These are phyloP conservation scores for Plumapathes pennacea DNA, from an alignment of 92 coral and sea anemone genomes.

Conservation along the genomic window DNA sequence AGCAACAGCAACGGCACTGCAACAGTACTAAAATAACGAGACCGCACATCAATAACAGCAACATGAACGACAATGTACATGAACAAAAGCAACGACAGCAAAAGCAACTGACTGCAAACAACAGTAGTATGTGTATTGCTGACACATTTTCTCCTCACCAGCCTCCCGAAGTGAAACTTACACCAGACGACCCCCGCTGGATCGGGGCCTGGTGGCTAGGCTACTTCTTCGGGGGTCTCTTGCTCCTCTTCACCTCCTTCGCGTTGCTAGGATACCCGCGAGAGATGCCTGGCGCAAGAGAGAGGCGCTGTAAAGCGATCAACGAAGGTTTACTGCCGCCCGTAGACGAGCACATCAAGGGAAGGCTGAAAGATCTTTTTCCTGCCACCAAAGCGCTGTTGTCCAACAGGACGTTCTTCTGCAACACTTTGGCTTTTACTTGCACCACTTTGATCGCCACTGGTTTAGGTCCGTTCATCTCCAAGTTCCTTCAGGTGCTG, in stretches of 20 bases:
- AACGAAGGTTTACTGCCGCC: constrained; percentile 88
- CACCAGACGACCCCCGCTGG: constrained; percentile 99
- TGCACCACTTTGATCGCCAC: constrained; percentile 92
- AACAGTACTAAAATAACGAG: no score
- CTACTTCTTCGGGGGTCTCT: constrained; percentile 92
- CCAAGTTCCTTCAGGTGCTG: constrained; percentile 98
- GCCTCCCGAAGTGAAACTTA: constrained; percentile 96
- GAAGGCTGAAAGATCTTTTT: constrained; percentile 76
- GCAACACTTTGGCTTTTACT: constrained; percentile 91
- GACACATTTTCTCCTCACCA: constrained; percentile 28
- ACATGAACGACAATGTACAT: no score
- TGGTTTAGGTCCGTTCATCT: constrained; percentile 96
- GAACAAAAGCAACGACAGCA: no score
- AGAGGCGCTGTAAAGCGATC: constrained; percentile 73
- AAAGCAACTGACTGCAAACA: no score
- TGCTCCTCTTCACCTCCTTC: constrained; percentile 79
- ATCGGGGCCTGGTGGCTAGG: constrained; percentile 99
- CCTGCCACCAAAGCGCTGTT: constrained; percentile 93
- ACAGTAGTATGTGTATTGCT: no score
- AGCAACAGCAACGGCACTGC: no score
- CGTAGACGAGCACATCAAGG: constrained; percentile 80
- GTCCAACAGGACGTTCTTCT: constrained; percentile 77
- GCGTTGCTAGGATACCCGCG: constrained; percentile 92
- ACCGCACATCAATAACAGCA: no score
- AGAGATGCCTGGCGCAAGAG: constrained; percentile 99